A percentile compares a stretch with the other conserved stretches of the same genome.
phyloP scores from a whole-genome alignment of 2,113 vertebrate genomes.

The Callopanchax toddi region DNA sequence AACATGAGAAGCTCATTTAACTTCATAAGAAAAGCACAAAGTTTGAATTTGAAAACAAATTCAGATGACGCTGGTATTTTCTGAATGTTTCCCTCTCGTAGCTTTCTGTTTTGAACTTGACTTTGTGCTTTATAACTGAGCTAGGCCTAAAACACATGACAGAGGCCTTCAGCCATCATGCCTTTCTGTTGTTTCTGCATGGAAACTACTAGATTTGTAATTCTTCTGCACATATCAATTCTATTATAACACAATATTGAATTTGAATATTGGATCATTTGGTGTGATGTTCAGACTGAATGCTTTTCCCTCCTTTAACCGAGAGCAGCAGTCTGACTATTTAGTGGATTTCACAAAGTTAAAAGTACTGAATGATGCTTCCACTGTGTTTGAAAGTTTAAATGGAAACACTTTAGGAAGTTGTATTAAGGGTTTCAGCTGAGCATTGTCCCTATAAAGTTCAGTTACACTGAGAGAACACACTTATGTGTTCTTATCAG shows the following conservation, averaged over 20 bases:
- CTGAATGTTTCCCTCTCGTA: conserved; percentile 43
- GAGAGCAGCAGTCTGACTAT: not conserved
- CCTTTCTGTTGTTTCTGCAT: conserved; percentile 61
- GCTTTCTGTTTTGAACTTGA: conserved; percentile 49
- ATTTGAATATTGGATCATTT: no score
- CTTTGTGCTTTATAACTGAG: conserved; percentile 36
- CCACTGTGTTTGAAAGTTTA: conserved; percentile 18
- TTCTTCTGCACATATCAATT: conserved; percentile 2
- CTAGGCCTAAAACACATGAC: conserved; percentile 16
- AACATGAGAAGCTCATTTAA: conserved; percentile 51
- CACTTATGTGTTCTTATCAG: conserved; percentile 3
- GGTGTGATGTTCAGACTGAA: not conserved
- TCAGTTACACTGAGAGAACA: conserved; percentile 10
- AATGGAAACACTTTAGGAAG: not conserved
- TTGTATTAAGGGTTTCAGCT: not conserved
- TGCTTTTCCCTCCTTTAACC: not conserved
- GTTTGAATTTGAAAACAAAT: conserved; percentile 16
- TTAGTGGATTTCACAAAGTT: not conserved
- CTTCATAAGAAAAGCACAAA: conserved; percentile 51
- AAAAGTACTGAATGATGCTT: not conserved
- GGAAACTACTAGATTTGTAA: conserved; percentile 32
- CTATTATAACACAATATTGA: not conserved
- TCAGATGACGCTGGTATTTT: conserved; percentile 46
- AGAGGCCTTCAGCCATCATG: conserved; percentile 38
- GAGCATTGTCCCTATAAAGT: not conserved